Base-by-base conservation (phyloP, 2,888 invertebrate species). In the Zhuqinia jingwanae region DNA sequence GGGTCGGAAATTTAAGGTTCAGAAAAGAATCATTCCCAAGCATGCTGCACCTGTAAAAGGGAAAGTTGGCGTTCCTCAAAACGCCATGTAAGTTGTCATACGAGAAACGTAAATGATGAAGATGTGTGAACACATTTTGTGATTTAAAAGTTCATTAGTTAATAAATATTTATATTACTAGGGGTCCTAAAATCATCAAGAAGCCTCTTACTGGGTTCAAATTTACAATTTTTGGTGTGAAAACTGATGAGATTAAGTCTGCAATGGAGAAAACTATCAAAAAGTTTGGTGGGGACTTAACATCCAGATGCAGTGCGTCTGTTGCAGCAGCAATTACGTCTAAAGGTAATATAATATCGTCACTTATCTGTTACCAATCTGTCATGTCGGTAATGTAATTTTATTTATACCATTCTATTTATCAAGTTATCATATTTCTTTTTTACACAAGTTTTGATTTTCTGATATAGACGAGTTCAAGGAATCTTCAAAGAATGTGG, bases 241-340 rank as follows among this genome's bases (percentile, higher is more conserved):
- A 94, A 47, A 92, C 92, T 6, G 94, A 95, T 0, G 94, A 94
- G n/a, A n/a, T n/a, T 0, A 90, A 97, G 0, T 96, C 96, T 90
- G 94, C 94, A 53, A 90, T 97, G 0, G 96, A 96, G 90, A 94
- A 94, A 47, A 94, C 95, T 63, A 95, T 99, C 58, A 92, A 94
- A 25, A 94, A 94, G 87, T 92, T 97, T 77, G 98, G 98, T 0
- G 98, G 98, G 0, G 94, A 94, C 88, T 94, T 96, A 0, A 93
- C 93, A 0, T 93, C 93, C 2, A 95, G 95, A 92, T 93, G 97
- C 68, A 93, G 94, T 2, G 93, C 94, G 42, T 94, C 94, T 22
- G 92, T 95, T 0, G 95, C 96, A 47, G 97, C 96, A 6, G 95
- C 97, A 3, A 95, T 98, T 88, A 95, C 97, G 0, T 95, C 94